Conservation (phyloP, 2,797 vertebrate genomes). For the Ctenosaura bakeri region DNA sequence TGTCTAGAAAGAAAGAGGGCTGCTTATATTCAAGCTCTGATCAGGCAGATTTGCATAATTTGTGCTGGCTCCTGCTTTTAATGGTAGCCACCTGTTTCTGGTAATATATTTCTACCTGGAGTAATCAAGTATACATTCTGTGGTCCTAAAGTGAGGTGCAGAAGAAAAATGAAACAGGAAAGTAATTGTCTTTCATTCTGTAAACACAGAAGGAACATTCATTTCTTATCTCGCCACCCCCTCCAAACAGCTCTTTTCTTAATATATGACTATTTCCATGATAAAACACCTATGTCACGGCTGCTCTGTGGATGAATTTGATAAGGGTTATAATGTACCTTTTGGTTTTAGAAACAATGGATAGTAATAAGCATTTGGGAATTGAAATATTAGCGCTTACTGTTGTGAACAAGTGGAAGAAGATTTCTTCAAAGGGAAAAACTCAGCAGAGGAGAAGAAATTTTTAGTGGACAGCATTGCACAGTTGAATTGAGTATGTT, state of each 20-base stretch:
- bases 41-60: neutral
- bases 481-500: neutral
- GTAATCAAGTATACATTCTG: neutral
- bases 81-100: neutral
- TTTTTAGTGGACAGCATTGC: neutral
- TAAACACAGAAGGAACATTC: neutral
- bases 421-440: neutral
- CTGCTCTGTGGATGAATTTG: neutral
- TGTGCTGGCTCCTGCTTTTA: neutral
- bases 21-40: neutral
- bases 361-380: neutral
- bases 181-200: neutral
- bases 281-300: conserved; percentile 4
- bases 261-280: conserved; percentile 5
- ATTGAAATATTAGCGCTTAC: neutral
- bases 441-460: neutral
- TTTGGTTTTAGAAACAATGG: conserved; percentile 22
- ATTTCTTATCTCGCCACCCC: neutral
- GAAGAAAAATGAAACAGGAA: neutral
- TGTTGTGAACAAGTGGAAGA: neutral
- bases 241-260: neutral
- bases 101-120: neutral
- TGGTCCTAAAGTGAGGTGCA: neutral
- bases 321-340: neutral
- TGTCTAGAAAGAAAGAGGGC: neutral